phyloP scores from a whole-genome alignment of 2,888 invertebrate species.

The Amblyjoppa fuscipennis region DNA sequence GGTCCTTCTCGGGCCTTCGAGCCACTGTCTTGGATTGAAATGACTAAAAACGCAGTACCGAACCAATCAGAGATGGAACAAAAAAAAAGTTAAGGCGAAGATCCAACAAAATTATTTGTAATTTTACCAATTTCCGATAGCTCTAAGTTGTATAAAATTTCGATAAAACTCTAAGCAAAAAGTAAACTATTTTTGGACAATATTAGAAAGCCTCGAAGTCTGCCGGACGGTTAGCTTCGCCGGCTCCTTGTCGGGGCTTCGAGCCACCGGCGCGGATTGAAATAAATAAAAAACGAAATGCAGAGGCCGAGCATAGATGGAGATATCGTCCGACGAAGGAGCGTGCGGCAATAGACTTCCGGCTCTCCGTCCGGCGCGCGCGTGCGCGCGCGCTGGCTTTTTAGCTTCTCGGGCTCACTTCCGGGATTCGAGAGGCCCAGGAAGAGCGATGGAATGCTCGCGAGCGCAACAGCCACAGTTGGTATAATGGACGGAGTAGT shows the following conservation, averaged over 20 bases:
- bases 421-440: conserved; percentile 59
- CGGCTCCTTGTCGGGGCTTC: too few species aligned
- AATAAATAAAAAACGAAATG: not conserved
- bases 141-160: too few species aligned
- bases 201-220: too few species aligned
- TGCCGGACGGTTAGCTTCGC: too few species aligned
- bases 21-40: not conserved
- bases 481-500: not conserved
- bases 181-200: too few species aligned
- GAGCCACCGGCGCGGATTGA: not conserved
- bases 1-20: too few species aligned
- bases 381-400: not conserved
- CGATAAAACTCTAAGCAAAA: too few species aligned
- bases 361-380: conserved; percentile 52
- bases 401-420: conserved; percentile 46
- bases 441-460: conserved; percentile 46
- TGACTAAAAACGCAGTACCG: not conserved
- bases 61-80: too few species aligned
- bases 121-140: too few species aligned
- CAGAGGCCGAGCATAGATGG: not conserved
- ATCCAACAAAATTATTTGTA: too few species aligned
- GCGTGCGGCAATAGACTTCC: conserved; percentile 51
- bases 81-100: too few species aligned
- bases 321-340: conserved; percentile 29
- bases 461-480: conserved; percentile 1